phyloP scores from a whole-genome alignment of 2,888 invertebrate species.

The Macropis europaea region DNA sequence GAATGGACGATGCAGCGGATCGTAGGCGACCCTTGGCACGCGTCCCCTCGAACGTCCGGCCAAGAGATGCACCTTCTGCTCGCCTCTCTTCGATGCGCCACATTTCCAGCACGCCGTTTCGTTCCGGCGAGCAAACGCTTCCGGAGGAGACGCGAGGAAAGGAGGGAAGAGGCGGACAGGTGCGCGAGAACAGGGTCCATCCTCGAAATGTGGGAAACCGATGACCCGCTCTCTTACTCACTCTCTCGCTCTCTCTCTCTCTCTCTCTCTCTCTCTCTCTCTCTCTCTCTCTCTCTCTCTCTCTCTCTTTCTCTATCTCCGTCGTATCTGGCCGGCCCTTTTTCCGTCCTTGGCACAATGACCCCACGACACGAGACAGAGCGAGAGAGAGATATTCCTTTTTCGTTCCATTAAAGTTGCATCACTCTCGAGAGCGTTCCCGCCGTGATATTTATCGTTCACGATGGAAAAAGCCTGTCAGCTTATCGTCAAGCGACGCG shows the following conservation, averaged over 20 bases:
- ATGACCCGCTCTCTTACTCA: constrained; percentile 60
- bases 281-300: background rate
- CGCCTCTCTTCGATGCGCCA: background rate
- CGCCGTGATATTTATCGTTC: constrained; percentile 28
- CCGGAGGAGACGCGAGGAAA: background rate
- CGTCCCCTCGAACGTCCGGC: constrained; percentile 29
- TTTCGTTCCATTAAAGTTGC: constrained; percentile 52
- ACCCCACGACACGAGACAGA: too few relatives aligned
- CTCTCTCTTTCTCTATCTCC: constrained; percentile 33
- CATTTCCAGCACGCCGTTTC: too few relatives aligned
- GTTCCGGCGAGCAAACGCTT: constrained; percentile 2
- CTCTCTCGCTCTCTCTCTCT: constrained; percentile 20
- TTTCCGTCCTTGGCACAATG: constrained; percentile 49
- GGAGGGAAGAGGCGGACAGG: constrained; percentile 26
- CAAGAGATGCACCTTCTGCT: background rate
- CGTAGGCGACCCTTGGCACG: constrained; percentile 57
- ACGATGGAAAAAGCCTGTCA: constrained; percentile 47
- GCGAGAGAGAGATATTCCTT: constrained; percentile 24
- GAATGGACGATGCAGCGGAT: constrained; percentile 61
- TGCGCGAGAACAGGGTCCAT: constrained; percentile 47
- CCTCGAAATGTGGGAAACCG: constrained; percentile 70
- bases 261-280: constrained; percentile 35
- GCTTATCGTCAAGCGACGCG: constrained; percentile 40
- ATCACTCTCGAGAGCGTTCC: constrained; percentile 1
- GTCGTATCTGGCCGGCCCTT: constrained; percentile 10